Percentiles rank a stretch among this genome's conserved stretches.
Conservation (phyloP, 1,140 invertebrate genomes). For the Leguminivora glycinivorella region DNA sequence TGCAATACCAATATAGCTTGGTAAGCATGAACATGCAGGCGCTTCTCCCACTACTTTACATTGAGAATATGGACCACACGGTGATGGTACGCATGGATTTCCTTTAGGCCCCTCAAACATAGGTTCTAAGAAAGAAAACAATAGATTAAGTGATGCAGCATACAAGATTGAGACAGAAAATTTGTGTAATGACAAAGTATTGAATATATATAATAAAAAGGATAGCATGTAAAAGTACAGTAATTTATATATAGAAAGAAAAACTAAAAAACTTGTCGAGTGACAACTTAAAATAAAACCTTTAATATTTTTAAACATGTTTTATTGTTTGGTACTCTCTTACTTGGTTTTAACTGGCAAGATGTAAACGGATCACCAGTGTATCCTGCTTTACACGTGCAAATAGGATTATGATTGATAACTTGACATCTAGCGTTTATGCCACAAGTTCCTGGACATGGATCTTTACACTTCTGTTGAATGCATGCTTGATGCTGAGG, state of each 20-base stretch:
- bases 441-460: constrained; percentile 92
- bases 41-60: constrained; percentile 85
- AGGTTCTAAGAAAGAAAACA: constrained; percentile 72
- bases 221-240: constrained; percentile 78
- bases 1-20: constrained; percentile 82
- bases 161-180: constrained; percentile 43
- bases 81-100: constrained; percentile 87
- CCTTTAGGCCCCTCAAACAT: constrained; percentile 74
- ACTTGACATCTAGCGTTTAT: constrained; percentile 89
- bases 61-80: constrained; percentile 90
- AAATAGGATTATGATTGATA: constrained; percentile 90
- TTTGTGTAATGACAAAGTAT: constrained; percentile 50
- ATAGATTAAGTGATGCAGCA: constrained; percentile 45
- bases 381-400: constrained; percentile 88
- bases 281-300: constrained; percentile 36
- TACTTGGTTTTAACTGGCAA: constrained; percentile 80
- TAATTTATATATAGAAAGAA: constrained; percentile 75
- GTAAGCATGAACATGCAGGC: constrained; percentile 87
- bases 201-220: constrained; percentile 56
- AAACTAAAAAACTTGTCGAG: constrained; percentile 37
- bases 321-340: constrained; percentile 52
- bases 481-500: constrained; percentile 89
- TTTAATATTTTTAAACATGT: constrained; percentile 39
- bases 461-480: constrained; percentile 89
- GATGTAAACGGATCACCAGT: constrained; percentile 92